Conservation (phyloP, 1,140 invertebrate genomes). For the Drosophila bifasciata region DNA sequence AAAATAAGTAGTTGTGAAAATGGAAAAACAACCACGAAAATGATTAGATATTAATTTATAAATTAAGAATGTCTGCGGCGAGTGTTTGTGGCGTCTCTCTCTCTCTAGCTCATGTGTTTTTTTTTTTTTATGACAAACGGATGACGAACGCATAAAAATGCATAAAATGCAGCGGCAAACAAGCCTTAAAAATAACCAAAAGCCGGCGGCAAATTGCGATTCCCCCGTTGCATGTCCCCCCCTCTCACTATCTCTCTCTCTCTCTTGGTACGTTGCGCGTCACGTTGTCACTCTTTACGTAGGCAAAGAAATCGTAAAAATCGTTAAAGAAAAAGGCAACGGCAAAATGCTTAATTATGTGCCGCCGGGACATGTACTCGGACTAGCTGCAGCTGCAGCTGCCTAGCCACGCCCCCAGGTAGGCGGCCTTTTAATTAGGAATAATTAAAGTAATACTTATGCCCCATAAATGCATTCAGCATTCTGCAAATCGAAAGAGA, state of each 20-base stretch:
- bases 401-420: slow-evolving; percentile 57
- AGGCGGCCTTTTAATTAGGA: slow-evolving; percentile 55
- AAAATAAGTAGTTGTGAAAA: slow-evolving; percentile 64
- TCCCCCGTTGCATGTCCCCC: background rate
- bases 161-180: slow-evolving; percentile 76
- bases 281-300: slow-evolving; percentile 75
- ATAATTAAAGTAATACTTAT: slow-evolving; percentile 78
- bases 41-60: slow-evolving; percentile 82
- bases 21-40: slow-evolving; percentile 52
- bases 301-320: slow-evolving; percentile 74
- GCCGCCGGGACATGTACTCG: slow-evolving; percentile 35
- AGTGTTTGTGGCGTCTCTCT: too few species aligned
- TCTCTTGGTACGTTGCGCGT: slow-evolving; percentile 39
- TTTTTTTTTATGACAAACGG: slow-evolving; percentile 77
- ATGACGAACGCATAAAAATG: slow-evolving; percentile 82
- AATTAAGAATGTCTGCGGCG: slow-evolving; percentile 58
- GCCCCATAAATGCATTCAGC: slow-evolving; percentile 47
- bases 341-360: slow-evolving; percentile 71
- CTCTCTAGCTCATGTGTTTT: slow-evolving; percentile 16
- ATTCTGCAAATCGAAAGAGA: slow-evolving; percentile 21
- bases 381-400: slow-evolving; percentile 43
- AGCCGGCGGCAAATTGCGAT: slow-evolving; percentile 65
- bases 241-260: background rate
- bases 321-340: slow-evolving; percentile 2
- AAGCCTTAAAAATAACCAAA: slow-evolving; percentile 79